Evolutionary conservation across 2,888 invertebrate genomes (phyloP).

Genomic region (Leptodirus hochenwartii): DNA sequence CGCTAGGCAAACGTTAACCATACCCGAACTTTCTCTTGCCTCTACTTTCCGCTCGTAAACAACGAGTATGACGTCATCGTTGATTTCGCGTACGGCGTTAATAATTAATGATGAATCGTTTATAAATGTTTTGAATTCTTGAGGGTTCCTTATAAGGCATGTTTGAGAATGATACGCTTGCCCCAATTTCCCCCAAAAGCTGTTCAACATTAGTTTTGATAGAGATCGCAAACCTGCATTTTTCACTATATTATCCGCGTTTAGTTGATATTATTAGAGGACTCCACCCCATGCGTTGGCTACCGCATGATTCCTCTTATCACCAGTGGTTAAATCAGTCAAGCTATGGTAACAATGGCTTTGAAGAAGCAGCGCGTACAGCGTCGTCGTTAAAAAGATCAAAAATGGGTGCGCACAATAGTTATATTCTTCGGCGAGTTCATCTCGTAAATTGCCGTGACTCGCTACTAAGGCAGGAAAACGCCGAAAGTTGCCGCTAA

Average conservation of each 20-base stretch:
- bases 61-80: conserved; percentile 1
- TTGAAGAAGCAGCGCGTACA: too few relatives aligned
- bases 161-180: conserved; percentile 13
- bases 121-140: conserved; percentile 10
- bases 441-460: too few relatives aligned
- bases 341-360: too few relatives aligned
- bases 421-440: too few relatives aligned
- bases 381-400: too few relatives aligned
- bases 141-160: conserved; percentile 10
- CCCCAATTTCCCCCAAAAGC: conserved; percentile 18
- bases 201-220: conserved; percentile 17
- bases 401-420: too few relatives aligned
- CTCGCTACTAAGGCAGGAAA: too few relatives aligned
- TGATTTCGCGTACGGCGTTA: not conserved
- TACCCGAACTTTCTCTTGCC: not conserved
- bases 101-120: conserved; percentile 9
- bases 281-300: too few relatives aligned
- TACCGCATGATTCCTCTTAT: too few relatives aligned
- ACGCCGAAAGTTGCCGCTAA: too few relatives aligned
- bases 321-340: too few relatives aligned
- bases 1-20: conserved; percentile 18
- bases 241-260: conserved; percentile 12
- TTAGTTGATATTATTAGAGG: too few relatives aligned
- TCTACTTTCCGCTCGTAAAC: conserved; percentile 1
- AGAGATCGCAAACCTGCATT: conserved; percentile 15